Percentiles rank a stretch among this genome's conserved stretches.
Evolutionary conservation across 2,888 invertebrate species (phyloP).

Genomic region (Apotomis betuletana): DNA sequence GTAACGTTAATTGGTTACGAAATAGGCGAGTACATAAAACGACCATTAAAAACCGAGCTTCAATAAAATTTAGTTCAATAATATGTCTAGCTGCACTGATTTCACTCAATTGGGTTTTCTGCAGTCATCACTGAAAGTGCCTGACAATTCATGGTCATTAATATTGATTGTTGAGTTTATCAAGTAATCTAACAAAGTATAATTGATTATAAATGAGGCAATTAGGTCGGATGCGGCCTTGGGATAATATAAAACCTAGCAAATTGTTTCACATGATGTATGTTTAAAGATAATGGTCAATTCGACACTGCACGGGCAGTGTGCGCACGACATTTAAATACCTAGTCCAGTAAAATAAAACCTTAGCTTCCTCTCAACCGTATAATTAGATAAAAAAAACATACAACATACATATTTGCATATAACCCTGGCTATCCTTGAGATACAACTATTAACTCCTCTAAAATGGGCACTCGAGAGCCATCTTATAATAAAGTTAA

Average conservation of each 20-base stretch:
- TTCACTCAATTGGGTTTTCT: conserved; percentile 23
- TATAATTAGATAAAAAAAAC: too few relatives aligned
- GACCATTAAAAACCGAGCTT: conserved; percentile 25
- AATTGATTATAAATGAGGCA: neutral
- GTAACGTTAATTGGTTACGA: neutral
- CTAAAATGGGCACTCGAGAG: neutral
- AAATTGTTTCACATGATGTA: neutral
- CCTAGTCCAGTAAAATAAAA: too few relatives aligned
- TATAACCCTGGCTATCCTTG: too few relatives aligned
- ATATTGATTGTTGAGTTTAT: conserved; percentile 22
- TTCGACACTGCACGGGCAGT: too few relatives aligned
- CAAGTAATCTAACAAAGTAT: neutral
- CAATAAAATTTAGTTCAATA: conserved; percentile 16
- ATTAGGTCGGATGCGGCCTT: conserved; percentile 8
- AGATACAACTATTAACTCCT: neutral
- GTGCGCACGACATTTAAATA: too few relatives aligned
- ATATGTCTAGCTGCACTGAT: conserved; percentile 17
- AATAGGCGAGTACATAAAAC: conserved; percentile 5
- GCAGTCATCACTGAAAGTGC: conserved; percentile 29
- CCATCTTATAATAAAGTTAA: conserved; percentile 3
- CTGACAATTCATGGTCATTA: conserved; percentile 13
- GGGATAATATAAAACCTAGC: neutral
- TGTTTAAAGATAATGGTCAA: too few relatives aligned
- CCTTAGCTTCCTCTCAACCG: too few relatives aligned
- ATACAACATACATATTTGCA: too few relatives aligned